Conservation (phyloP, 2,113 vertebrate genomes). For the Mus spicilegus region DNA sequence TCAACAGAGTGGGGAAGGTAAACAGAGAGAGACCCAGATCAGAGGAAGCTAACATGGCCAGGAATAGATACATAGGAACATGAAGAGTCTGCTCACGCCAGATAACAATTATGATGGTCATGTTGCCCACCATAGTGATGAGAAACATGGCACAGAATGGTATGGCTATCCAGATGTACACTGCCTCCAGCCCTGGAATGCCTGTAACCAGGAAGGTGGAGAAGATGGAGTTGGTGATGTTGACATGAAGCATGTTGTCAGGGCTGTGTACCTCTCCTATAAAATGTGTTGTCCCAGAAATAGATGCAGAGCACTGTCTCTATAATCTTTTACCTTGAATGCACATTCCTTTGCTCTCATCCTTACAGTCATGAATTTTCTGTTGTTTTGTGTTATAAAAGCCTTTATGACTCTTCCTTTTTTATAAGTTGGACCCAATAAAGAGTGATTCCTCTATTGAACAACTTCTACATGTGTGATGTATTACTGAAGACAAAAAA, state of each 20-base stretch:
- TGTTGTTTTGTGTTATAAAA: not conserved
- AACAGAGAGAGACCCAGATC: conserved; percentile 68
- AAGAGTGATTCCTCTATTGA: not conserved
- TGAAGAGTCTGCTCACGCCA: conserved; percentile 52
- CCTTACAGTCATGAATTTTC: not conserved
- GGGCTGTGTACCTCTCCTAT: not conserved
- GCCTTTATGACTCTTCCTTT: not conserved
- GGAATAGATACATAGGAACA: conserved; percentile 74
- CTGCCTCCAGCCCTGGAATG: conserved; percentile 53
- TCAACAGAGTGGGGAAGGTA: conserved; percentile 69
- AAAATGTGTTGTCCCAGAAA: not conserved
- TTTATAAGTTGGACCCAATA: not conserved
- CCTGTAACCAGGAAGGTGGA: conserved; percentile 66
- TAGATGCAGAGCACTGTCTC: not conserved
- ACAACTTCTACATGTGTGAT: not conserved
- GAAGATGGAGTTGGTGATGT: not conserved
- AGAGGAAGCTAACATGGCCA: conserved; percentile 67
- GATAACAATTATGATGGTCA: conserved; percentile 31
- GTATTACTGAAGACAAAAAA: not conserved
- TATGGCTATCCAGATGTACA: conserved; percentile 55
- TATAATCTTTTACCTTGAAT: not conserved
- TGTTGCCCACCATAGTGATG: conserved; percentile 50
- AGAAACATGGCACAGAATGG: conserved; percentile 57
- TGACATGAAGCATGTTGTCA: not conserved
- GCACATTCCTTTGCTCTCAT: not conserved